Conservation (phyloP, 2,113 vertebrate species). For the Geococcyx californianus region DNA sequence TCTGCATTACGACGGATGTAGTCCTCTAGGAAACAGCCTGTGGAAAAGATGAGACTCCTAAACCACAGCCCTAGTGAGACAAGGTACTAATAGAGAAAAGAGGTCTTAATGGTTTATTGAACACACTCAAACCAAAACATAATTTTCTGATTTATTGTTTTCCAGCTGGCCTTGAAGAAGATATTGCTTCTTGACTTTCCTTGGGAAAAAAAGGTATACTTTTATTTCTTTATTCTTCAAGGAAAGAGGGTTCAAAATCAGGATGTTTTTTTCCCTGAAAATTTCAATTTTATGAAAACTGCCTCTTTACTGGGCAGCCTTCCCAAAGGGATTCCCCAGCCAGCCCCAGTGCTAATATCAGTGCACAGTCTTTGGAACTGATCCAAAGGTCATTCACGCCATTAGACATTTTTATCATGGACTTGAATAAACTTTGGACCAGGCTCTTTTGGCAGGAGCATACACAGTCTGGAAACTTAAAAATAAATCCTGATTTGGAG, state of each 20-base stretch:
- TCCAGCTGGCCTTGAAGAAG: conserved; percentile 18
- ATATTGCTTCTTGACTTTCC: not conserved
- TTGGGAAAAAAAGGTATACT: not conserved
- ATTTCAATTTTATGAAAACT: conserved; percentile 38
- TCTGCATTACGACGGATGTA: not conserved
- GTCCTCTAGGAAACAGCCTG: not conserved
- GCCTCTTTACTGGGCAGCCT: conserved; percentile 47
- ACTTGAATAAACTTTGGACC: conserved; percentile 65
- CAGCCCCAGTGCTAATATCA: conserved; percentile 52
- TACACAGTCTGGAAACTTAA: conserved; percentile 41
- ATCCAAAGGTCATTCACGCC: conserved; percentile 58
- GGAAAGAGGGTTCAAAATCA: not conserved
- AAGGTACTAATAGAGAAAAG: conserved; percentile 6
- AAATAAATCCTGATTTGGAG: conserved; percentile 51
- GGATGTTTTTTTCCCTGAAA: conserved; percentile 54
- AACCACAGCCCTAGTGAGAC: not conserved
- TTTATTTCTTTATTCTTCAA: conserved; percentile 39
- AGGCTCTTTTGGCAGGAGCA: conserved; percentile 54
- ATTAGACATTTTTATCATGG: conserved; percentile 54
- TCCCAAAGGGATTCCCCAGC: conserved; percentile 64
- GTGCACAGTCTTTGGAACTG: conserved; percentile 41
- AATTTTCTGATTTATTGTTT: conserved; percentile 11
- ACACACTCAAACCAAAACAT: conserved; percentile 35
- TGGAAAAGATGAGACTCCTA: conserved; percentile 14
- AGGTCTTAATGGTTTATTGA: conserved; percentile 54